Evolutionary conservation across 2,797 vertebrate species (phyloP), one percentile per base, ranked within the genome.

Genomic region (Hephaestus fuliginosus): DNA sequence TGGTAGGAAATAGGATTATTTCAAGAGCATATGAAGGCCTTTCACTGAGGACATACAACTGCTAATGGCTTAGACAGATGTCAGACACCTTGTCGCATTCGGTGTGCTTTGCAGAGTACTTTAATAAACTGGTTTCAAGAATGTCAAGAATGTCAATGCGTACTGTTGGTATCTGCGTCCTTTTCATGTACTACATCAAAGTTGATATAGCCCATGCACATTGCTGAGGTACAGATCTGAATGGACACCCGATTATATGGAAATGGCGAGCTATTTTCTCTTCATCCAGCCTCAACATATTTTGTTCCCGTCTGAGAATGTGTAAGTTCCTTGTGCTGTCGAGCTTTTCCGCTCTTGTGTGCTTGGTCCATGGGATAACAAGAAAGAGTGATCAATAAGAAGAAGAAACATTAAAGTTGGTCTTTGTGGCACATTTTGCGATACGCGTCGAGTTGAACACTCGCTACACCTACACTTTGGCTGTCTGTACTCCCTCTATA

Each of bases 391-490:
- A 85, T 92, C 82, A 85, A 78, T 86, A 78, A 65, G 22, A 84
- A 66, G 46, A n/a, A 28, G 72, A 28, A 89, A 80, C 66, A 74
- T 74, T 61, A 73, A 79, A 78, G 76, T 80, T 63, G 18, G 67
- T 80, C 52, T 83, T 86, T 80, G 78, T 66, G 49, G 43, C 15
- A 15, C 75, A 79, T 78, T 83, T 58, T 68, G 56, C 76, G 70
- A 80, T 85, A 66, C 0, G 13, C 25, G 18, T 81, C 4, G 44
- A 81, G 68, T 82, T 68, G 76, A 86, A 63, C 55, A 58, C 67
- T 81, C 33, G 2, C 65, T 78, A 80, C 90, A 89, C 88, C 86
- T 83, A 82, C 88, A 86, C 72, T 41, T 65, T 84, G 72, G 71
- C 83, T 86, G 76, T 65, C 78, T 86, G 81, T 67, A 72, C 70